phyloP scores from a whole-genome alignment of 2,797 vertebrate species.

The Microhierax caerulescens region DNA sequence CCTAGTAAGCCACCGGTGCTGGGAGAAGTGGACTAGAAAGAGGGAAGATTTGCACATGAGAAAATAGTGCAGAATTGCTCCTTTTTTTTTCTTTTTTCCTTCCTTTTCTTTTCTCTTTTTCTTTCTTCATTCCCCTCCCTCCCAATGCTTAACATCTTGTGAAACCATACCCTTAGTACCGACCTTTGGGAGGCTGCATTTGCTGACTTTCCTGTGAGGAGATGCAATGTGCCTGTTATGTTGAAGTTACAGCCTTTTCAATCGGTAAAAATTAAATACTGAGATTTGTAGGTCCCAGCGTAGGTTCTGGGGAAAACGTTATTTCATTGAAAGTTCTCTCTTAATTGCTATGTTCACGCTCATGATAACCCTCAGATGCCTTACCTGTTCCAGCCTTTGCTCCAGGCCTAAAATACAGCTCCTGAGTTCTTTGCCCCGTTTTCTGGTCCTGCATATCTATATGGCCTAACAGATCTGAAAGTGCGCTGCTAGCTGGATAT shows the following conservation, averaged over 20 bases:
- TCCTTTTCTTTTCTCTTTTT: no score
- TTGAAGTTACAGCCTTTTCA: background rate
- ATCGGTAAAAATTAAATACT: background rate
- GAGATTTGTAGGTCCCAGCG: background rate
- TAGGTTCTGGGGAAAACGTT: background rate
- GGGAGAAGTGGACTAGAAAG: background rate
- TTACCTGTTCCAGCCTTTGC: background rate
- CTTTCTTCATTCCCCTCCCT: background rate
- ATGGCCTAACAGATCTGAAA: background rate
- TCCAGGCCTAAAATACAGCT: background rate
- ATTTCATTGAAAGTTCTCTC: background rate
- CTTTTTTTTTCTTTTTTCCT: no score
- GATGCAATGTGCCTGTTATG: background rate
- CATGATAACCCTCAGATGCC: background rate
- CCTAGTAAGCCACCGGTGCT: background rate
- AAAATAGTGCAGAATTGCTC: background rate
- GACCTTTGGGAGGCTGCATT: rapidly evolving
- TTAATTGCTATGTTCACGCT: background rate
- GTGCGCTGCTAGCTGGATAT: background rate
- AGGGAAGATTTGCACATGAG: background rate
- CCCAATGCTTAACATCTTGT: background rate
- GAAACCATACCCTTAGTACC: background rate
- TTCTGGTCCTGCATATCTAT: background rate
- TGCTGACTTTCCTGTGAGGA: background rate
- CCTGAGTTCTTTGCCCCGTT: background rate